These are phyloP conservation scores for Aurelia aurita DNA, from an alignment of 30 jellyfish, hydroid and myxozoan genomes.

Conservation along the genomic window DNA sequence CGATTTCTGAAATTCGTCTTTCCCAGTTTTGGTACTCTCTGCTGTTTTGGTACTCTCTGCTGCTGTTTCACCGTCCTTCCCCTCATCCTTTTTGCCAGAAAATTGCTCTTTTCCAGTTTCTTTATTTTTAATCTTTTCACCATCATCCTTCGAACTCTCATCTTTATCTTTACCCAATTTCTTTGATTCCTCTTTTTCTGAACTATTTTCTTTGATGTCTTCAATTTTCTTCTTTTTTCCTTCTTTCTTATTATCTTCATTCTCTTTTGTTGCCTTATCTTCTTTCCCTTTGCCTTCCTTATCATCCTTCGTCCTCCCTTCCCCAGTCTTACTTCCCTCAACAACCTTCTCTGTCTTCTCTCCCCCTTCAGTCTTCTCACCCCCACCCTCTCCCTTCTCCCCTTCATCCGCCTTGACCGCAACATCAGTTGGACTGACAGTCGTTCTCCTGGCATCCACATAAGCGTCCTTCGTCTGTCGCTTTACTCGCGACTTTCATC, in stretches of 20 bases:
- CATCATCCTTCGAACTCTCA: not conserved
- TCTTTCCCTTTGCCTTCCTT: slow-evolving; percentile 18
- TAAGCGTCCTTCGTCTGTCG: slow-evolving; percentile 52
- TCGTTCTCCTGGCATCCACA: slow-evolving; percentile 68
- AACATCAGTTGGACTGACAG: slow-evolving; percentile 49
- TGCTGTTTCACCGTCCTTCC: not conserved
- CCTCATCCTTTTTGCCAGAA: not conserved
- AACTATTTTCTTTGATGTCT: slow-evolving; percentile 2
- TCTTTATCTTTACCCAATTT: not conserved
- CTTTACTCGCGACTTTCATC: slow-evolving; percentile 65
- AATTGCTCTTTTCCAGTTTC: not conserved
- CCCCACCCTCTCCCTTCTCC: slow-evolving; percentile 5
- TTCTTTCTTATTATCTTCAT: not conserved
- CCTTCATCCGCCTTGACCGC: slow-evolving; percentile 11
- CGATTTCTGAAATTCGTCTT: not conserved
- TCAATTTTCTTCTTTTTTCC: not conserved
- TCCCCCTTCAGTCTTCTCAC: slow-evolving; percentile 5
- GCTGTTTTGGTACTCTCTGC: no score
- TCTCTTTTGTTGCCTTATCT: slow-evolving; percentile 9
- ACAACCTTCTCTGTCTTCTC: slow-evolving; percentile 1
- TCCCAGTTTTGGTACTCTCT: not conserved
- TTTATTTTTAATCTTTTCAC: not conserved
- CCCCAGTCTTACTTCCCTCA: slow-evolving; percentile 7
- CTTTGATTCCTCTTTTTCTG: slow-evolving; percentile 1
- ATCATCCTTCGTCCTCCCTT: slow-evolving; percentile 1